phyloP scores from a whole-genome alignment of 1,140 invertebrate genomes.

The Diorhabda sublineata region DNA sequence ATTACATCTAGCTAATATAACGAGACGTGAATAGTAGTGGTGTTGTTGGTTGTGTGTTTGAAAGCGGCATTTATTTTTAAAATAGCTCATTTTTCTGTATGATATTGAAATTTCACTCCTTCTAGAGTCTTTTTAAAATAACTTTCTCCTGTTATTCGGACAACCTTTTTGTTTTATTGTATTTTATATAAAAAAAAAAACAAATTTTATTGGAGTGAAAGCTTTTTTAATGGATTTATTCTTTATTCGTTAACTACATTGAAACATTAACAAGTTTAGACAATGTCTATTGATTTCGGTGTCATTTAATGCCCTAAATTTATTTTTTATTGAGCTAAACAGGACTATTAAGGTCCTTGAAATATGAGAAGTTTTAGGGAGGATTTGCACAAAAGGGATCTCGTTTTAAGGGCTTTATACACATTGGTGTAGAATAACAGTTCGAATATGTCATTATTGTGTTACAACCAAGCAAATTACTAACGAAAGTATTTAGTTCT shows the following conservation, averaged over 20 bases:
- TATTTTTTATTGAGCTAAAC: conserved; percentile 37
- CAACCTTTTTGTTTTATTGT: too few relatives aligned
- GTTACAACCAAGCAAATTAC: conserved; percentile 24
- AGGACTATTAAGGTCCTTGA: conserved; percentile 34
- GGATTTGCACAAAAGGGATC: conserved; percentile 32
- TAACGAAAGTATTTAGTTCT: conserved; percentile 11
- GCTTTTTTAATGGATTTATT: background rate
- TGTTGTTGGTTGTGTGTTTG: too few relatives aligned
- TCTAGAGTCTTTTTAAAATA: too few relatives aligned
- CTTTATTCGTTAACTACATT: background rate
- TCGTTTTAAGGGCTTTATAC: conserved; percentile 37
- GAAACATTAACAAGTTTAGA: background rate
- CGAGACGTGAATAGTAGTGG: too few relatives aligned
- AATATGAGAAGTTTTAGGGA: conserved; percentile 32
- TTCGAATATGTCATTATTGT: conserved; percentile 29
- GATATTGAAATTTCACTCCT: too few relatives aligned
- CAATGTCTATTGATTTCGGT: conserved; percentile 3
- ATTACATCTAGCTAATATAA: too few relatives aligned
- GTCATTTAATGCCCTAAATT: conserved; percentile 33
- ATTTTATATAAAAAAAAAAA: too few relatives aligned
- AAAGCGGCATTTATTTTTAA: too few relatives aligned
- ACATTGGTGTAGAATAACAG: conserved; percentile 34
- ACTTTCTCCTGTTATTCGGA: too few relatives aligned
- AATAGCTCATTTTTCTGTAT: too few relatives aligned
- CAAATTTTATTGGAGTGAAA: too few relatives aligned